Evolutionary conservation across 2,797 vertebrate species (phyloP).

Genomic region (Smutsia gigantea): DNA sequence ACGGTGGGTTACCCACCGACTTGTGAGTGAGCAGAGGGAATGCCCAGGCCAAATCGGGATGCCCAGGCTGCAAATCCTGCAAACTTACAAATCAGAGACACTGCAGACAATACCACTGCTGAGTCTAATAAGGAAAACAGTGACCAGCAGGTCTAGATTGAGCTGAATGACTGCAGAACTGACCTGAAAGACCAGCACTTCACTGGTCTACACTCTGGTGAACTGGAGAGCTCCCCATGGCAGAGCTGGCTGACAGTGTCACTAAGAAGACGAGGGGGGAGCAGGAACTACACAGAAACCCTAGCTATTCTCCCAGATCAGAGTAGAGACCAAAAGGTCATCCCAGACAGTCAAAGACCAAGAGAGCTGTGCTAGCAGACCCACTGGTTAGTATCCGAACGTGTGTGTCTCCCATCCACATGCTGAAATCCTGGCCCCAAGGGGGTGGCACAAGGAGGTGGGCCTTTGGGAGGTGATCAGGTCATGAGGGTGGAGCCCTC

Average conservation of each 20-base stretch:
- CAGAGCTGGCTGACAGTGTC: too few relatives aligned
- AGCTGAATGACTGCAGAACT: neutral
- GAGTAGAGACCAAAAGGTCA: too few relatives aligned
- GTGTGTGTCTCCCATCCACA: neutral
- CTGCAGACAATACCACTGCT: neutral
- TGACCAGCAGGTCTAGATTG: neutral
- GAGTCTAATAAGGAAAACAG: neutral
- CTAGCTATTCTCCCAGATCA: too few relatives aligned
- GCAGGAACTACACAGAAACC: too few relatives aligned
- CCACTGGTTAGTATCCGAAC: neutral
- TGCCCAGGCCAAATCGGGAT: neutral
- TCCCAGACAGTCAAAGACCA: neutral
- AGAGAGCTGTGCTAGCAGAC: neutral
- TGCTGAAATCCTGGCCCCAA: neutral
- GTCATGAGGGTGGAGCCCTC: neutral
- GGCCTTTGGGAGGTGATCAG: neutral
- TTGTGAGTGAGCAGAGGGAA: neutral
- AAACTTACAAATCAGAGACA: neutral
- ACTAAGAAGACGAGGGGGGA: too few relatives aligned
- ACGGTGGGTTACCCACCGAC: accelerated
- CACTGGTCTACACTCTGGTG: too few relatives aligned
- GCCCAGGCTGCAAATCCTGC: neutral
- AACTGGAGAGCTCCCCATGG: too few relatives aligned
- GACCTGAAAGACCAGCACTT: too few relatives aligned
- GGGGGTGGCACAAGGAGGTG: neutral